These are phyloP conservation scores for Leptodactylus fallax DNA, from an alignment of 2,797 vertebrate genomes.

Conservation along the genomic window DNA sequence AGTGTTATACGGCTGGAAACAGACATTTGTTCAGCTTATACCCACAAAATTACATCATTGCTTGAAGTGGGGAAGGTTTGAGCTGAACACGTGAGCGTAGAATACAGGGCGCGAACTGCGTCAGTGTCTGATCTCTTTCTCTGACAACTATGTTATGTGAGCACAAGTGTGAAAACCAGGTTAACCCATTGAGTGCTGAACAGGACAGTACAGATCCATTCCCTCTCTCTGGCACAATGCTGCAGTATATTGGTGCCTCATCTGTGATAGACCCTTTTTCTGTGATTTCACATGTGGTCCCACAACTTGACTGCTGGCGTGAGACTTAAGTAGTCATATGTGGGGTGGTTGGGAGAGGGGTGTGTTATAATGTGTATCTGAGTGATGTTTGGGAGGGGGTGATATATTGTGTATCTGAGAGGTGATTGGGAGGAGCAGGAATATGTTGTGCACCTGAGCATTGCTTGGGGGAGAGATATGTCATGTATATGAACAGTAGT, in stretches of 20 bases:
- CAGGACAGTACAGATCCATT: not conserved
- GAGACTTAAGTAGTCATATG: too few relatives aligned
- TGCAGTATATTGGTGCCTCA: not conserved
- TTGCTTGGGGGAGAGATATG: too few relatives aligned
- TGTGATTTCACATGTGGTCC: not conserved
- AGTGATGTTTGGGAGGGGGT: not conserved
- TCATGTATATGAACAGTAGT: not conserved
- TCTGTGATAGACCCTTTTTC: not conserved
- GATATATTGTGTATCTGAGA: not conserved
- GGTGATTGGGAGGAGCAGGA: not conserved
- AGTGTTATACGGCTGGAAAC: too few relatives aligned
- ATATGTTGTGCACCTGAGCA: not conserved
- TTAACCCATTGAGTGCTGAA: conserved; percentile 46
- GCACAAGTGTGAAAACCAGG: conserved; percentile 40
- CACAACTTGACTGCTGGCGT: too few relatives aligned
- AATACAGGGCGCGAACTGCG: conserved; percentile 53
- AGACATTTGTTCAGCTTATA: not conserved
- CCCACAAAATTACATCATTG: not conserved
- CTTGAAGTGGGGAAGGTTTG: not conserved
- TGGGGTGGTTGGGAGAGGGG: not conserved
- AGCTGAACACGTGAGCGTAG: conserved; percentile 11
- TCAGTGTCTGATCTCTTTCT: conserved; percentile 34
- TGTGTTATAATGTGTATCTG: not conserved
- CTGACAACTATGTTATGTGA: conserved; percentile 39
- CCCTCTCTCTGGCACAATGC: not conserved